Conservation (phyloP, 1,140 invertebrate genomes). For the Megalonaias nervosa region DNA sequence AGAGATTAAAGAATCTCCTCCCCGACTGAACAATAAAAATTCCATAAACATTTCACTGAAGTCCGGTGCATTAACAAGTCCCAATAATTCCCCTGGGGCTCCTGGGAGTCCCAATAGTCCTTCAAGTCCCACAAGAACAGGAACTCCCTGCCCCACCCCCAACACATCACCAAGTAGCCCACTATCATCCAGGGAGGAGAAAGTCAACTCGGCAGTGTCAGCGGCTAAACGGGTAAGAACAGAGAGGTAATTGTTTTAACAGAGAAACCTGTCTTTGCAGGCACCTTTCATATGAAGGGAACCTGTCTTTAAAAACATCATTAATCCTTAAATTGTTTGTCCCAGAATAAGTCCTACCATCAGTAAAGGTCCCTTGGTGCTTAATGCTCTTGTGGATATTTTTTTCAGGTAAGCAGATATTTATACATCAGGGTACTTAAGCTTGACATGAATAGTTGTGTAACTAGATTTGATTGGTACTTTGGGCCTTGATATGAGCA, state of each 20-base stretch:
- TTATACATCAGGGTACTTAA: no score
- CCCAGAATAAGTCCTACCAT: no score
- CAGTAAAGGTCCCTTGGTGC: no score
- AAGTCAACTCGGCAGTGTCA: constrained; percentile 34
- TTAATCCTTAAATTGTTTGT: no score
- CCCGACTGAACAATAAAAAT: constrained; percentile 57
- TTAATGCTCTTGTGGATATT: no score
- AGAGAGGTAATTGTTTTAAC: not conserved
- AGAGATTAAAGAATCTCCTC: constrained; percentile 55
- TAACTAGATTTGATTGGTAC: no score
- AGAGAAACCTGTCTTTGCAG: not conserved
- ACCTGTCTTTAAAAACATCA: no score
- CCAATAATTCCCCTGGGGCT: constrained; percentile 48
- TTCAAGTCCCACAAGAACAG: constrained; percentile 33
- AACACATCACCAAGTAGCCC: constrained; percentile 47
- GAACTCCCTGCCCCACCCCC: constrained; percentile 47
- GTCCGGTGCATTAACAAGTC: constrained; percentile 52
- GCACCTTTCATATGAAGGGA: no score
- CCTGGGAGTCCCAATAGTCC: constrained; percentile 52
- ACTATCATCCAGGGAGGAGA: constrained; percentile 26
- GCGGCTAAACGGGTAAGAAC: constrained; percentile 44
- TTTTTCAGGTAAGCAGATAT: no score
- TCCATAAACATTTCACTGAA: constrained; percentile 66
- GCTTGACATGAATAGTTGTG: no score
- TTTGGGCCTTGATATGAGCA: no score